These are phyloP conservation scores for Melanotaenia pygmaea DNA, from an alignment of 2,797 vertebrate species.

Conservation along the genomic window DNA sequence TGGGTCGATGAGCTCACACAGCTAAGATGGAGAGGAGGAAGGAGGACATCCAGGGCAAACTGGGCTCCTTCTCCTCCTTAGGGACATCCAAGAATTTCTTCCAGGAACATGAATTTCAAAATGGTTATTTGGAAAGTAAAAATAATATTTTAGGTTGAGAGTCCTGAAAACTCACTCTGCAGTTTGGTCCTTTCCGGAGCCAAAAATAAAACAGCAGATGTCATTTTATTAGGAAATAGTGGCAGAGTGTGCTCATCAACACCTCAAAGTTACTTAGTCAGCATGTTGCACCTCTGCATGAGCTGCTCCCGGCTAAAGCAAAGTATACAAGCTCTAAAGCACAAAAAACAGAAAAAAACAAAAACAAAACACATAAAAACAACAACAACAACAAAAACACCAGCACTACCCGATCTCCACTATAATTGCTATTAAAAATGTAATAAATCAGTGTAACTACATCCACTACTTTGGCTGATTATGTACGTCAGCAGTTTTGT, in stretches of 20 bases:
- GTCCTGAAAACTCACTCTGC: conserved; percentile 18
- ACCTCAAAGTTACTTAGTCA: conserved; percentile 53
- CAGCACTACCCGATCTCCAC: conserved; percentile 8
- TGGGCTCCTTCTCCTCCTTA: conserved; percentile 25
- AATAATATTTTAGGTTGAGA: conserved; percentile 22
- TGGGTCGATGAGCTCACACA: conserved; percentile 64
- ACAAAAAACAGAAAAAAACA: conserved; percentile 3
- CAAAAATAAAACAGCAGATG: conserved; percentile 52
- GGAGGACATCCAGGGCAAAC: conserved; percentile 60
- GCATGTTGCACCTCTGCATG: conserved; percentile 53
- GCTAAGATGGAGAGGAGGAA: conserved; percentile 57
- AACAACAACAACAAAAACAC: neutral
- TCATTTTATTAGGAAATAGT: conserved; percentile 52
- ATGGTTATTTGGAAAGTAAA: conserved; percentile 10
- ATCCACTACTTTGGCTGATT: conserved; percentile 8
- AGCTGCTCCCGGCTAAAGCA: conserved; percentile 32
- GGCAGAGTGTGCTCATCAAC: conserved; percentile 40
- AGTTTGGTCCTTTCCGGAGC: conserved; percentile 18
- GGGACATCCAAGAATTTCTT: conserved; percentile 30
- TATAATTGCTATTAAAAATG: conserved; percentile 15
- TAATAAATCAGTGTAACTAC: neutral
- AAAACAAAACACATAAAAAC: neutral
- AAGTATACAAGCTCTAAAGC: conserved; percentile 42
- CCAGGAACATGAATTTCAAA: conserved; percentile 20
- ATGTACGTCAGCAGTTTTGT: conserved; percentile 6